A percentile compares a stretch with the other conserved stretches of the same genome.
These are phyloP conservation scores for Zosterops pallidus DNA, from an alignment of 2,113 vertebrate species.

Conservation along the genomic window DNA sequence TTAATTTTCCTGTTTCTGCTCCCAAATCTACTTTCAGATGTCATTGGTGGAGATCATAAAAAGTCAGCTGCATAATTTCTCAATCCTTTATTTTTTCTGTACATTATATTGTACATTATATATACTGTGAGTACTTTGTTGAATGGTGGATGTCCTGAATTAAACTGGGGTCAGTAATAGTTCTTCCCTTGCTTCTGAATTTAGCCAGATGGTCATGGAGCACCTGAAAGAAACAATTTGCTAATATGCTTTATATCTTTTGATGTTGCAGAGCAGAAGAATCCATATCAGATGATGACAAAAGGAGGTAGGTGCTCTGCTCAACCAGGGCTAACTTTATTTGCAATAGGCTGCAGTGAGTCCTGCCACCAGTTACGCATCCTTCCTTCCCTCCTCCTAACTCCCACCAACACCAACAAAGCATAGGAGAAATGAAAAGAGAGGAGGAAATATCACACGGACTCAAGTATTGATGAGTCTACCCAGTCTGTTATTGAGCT, in stretches of 20 bases:
- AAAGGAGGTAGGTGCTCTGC: constrained; percentile 83
- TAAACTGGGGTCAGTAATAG: not conserved
- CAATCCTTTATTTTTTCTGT: not conserved
- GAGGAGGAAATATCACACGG: not conserved
- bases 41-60: not conserved
- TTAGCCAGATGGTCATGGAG: not conserved
- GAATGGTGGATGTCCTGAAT: not conserved
- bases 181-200: not conserved
- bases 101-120: not conserved
- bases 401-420: not conserved
- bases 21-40: not conserved
- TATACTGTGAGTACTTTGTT: not conserved
- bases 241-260: constrained; percentile 22
- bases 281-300: constrained; percentile 87
- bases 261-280: constrained; percentile 89
- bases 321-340: not conserved
- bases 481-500: not conserved
- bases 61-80: not conserved
- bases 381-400: not conserved
- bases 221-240: not conserved
- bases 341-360: not conserved
- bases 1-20: not conserved
- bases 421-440: not conserved
- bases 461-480: not conserved
- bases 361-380: not conserved